phyloP scores from a whole-genome alignment of 2,797 vertebrate species.

The Buphagus erythrorhynchus region DNA sequence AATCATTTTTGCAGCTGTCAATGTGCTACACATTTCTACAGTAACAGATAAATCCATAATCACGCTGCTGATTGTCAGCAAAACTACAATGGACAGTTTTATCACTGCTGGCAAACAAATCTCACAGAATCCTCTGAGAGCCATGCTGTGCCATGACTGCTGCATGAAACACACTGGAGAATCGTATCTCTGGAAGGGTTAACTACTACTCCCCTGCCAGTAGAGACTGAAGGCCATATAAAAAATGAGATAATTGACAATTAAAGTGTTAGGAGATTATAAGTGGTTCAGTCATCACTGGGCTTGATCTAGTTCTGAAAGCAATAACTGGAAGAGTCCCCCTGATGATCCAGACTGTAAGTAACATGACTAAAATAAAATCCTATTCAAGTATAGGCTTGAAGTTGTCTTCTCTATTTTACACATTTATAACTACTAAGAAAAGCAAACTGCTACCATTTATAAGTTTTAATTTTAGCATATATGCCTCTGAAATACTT shows the following conservation, averaged over 20 bases:
- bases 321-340: background rate
- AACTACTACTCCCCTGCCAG: background rate
- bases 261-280: background rate
- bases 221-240: background rate
- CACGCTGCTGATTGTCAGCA: background rate
- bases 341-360: conserved; percentile 4
- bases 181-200: background rate
- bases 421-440: background rate
- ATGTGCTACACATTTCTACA: background rate
- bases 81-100: conserved; percentile 31
- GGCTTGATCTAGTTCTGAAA: conserved; percentile 1
- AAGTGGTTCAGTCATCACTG: background rate
- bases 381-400: background rate
- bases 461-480: conserved; percentile 38
- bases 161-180: background rate
- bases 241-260: conserved; percentile 22
- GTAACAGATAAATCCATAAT: conserved; percentile 31
- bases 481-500: conserved; percentile 3
- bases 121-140: background rate
- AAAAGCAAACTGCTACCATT: background rate
- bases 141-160: background rate
- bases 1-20: conserved; percentile 54
- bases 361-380: conserved; percentile 44
- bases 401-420: conserved; percentile 17
- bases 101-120: conserved; percentile 22